These are phyloP conservation scores for Aldabrachelys gigantea DNA, from an alignment of 2,113 vertebrate genomes.

Conservation along the genomic window DNA sequence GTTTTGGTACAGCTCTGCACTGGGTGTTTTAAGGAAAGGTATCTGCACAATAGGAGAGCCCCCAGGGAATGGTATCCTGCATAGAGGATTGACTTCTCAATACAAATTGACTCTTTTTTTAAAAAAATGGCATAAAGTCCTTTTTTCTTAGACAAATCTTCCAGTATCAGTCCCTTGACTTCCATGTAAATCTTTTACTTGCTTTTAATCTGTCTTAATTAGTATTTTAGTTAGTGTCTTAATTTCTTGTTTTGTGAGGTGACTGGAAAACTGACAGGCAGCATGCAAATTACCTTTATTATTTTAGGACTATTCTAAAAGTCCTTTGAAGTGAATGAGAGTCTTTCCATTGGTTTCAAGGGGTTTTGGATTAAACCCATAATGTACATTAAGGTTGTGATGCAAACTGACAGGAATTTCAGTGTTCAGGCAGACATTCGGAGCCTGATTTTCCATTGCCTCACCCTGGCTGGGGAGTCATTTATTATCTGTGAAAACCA, in stretches of 20 bases:
- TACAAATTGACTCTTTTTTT: neutral
- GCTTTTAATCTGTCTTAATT: neutral
- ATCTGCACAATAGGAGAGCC: neutral
- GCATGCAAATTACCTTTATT: neutral
- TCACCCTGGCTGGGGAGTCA: neutral
- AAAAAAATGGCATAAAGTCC: rapidly evolving
- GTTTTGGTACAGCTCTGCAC: neutral
- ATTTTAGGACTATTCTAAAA: neutral
- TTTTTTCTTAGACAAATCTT: neutral
- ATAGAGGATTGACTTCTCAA: neutral
- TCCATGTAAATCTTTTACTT: neutral
- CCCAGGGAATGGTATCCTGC: neutral
- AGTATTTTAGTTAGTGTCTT: conserved; percentile 29
- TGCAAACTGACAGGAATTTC: neutral
- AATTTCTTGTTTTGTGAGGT: conserved; percentile 12
- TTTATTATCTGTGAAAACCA: neutral
- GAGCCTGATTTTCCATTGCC: neutral
- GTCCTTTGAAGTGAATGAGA: neutral
- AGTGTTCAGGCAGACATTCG: neutral
- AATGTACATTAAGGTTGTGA: neutral
- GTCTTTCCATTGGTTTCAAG: neutral
- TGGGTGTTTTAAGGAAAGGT: neutral
- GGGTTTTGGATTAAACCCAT: neutral
- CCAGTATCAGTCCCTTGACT: neutral
- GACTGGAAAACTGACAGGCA: conserved; percentile 18